Base-by-base conservation (phyloP, 64 coral and sea anemone species). In the Porites australiensis region DNA sequence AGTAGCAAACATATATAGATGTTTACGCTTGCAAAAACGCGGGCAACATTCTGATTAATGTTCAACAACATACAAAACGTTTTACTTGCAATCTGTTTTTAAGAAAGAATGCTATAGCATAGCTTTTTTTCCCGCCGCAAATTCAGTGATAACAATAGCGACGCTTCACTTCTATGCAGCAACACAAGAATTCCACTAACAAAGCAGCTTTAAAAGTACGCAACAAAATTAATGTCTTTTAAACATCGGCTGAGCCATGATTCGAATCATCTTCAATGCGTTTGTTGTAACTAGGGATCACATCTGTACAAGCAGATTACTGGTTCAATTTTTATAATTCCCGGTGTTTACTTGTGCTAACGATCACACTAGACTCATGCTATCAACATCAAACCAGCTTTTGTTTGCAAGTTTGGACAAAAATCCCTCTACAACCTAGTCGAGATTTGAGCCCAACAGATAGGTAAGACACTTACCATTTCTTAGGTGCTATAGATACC, bases 301-400 rank as follows among this genome's bases (percentile, higher is more conserved):
- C 18, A 63, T 84, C 81, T 84, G 50, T n/a, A 20, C 62, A 69
- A 68, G 63, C 4, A 68, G 81, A 68, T 84, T 84, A 84, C 81
- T 84, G 61, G 81, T 84, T 70, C 81, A 84, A 58, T 52, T 68
- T 84, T 84, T 84, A 68, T 84, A 84, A 84, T 84, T 84, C 81
- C 81, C 81, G 81, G 81, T 84, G 81, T 84, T 84, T 84, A 84
- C 62, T 50, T 43, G 46, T n/a, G 16, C 10, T 53, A 84, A 84
- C 81, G 81, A 84, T 84, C 81, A 15, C 58, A 84, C 19, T 68
- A 84, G 81, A 51, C 45, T 64, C 46, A 15, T 22, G 81, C 19
- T 22, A 84, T 68, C 81, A 45, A 83, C 58, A 83, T 44, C 27
- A 64, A 27, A 82, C 60, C 65, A 84, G 63, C 81, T 51, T 84